Conservation (phyloP, 2,888 invertebrate genomes). For the Drosophila paracracens region DNA sequence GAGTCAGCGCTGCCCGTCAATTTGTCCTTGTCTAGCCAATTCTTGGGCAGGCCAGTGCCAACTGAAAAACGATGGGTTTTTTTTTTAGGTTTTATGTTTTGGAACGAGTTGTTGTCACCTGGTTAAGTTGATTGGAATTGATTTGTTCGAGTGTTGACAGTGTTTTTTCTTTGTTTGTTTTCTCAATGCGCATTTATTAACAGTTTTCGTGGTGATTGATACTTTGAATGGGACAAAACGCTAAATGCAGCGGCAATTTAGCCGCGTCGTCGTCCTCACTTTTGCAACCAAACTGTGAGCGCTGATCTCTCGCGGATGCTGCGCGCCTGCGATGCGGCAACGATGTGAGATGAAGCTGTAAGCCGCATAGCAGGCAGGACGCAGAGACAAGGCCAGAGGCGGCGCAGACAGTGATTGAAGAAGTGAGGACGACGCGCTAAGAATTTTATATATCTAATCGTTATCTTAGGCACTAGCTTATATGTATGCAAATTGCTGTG, state of each 20-base stretch:
- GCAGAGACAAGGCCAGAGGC: constrained; percentile 13
- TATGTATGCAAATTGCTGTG: constrained; percentile 43
- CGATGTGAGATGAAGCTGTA: constrained; percentile 65
- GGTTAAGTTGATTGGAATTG: not conserved
- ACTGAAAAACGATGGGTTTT: constrained; percentile 65
- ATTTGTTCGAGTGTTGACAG: constrained; percentile 21
- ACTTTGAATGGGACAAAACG: constrained; percentile 55
- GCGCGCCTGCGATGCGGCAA: constrained; percentile 35
- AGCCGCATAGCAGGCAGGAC: constrained; percentile 30
- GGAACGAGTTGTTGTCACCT: constrained; percentile 5
- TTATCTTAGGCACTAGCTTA: constrained; percentile 73
- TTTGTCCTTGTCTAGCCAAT: constrained; percentile 67
- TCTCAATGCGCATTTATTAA: constrained; percentile 77
- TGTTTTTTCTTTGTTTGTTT: constrained; percentile 30
- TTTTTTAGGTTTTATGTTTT: constrained; percentile 30
- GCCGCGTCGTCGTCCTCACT: constrained; percentile 33
- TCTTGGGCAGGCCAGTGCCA: constrained; percentile 72
- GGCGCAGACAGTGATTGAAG: constrained; percentile 23
- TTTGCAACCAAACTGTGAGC: constrained; percentile 22
- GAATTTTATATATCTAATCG: constrained; percentile 62
- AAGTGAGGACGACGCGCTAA: constrained; percentile 43
- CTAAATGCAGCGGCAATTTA: constrained; percentile 65
- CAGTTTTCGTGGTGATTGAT: constrained; percentile 39
- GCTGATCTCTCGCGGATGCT: constrained; percentile 9
- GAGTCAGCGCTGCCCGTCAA: constrained; percentile 44